Base-by-base conservation (phyloP, 1,140 invertebrate genomes). In the Macrostomum lignano region DNA sequence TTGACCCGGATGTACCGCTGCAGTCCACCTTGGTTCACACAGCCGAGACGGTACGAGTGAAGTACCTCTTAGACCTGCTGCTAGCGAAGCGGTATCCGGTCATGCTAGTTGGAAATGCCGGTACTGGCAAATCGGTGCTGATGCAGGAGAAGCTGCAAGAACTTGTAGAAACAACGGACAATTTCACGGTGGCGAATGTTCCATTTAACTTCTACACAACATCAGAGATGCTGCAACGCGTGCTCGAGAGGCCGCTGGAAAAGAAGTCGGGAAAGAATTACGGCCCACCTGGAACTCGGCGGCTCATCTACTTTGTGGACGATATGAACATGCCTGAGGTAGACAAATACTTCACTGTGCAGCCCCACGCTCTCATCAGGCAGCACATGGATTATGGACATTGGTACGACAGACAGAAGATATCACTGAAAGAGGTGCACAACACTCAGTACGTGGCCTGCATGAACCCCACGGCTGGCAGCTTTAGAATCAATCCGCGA, bases 241-340 rank as follows among this genome's bases (percentile, higher is more conserved):
- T 88, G 30, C 52, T 91, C 31, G 84, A 93, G 46, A 82, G 79
- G 52, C 75, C 81, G 10, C 48, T 93, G 26, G 84, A 91, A 50
- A 91, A 91, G 59, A 91, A 91, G 58, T 81, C 82, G 24, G 82
- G 82, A 3, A 64, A 77, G 42, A 88, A 84, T 60, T 93, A 73
- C 46, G 84, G 79, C 3, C 84, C 84, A 13, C 78, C 79, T 2
- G 79, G 82, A 21, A 82, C 71, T 43, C 82, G 86, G 55, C 74
- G 71, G 1, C 57, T 93, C 11, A 70, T 91, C 38, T 91, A 88
- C 50, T 93, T 91, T 52, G 72, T 91, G 37, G 84, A 91, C 50
- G 82, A 93, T 46, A 73, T 91, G 71, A 93, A 93, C 49, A 91
- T 91, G 81, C 81, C 82, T 9, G 77, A 86, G 84, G 23, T 24